Base-by-base conservation (phyloP, 2,797 vertebrate species). In the Pangasius macronema region DNA sequence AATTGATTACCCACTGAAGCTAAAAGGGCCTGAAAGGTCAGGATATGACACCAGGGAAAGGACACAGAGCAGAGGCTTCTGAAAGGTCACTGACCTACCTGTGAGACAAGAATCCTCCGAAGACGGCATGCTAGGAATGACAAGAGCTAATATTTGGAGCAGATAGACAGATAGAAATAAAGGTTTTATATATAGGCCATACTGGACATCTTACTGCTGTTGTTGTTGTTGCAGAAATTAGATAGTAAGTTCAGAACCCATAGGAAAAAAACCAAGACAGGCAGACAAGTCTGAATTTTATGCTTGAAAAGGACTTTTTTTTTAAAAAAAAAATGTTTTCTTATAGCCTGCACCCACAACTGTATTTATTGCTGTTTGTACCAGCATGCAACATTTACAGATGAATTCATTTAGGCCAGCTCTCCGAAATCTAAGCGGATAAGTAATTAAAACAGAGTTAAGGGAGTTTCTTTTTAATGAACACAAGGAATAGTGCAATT, bases 1-100 rank as follows among this genome's bases (percentile, higher is more conserved):
- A 96, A 96, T 95, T 96, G 95, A 96, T 96, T 95, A 95, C 94
- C 94, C 93, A 93, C 93, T 90, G 92, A 84, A 94, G 92, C 94
- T 91, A 94, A 92, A 95, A 95, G 94, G 88, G 91, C 88, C 88
- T 90, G 90, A 95, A 96, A 96, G 95, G 96, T 95, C 94, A 96
- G 95, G 93, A 93, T 95, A 94, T 89, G 90, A 93, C 89, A 92
- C 92, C 91, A 91, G 92, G 87, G 91, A 94, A 94, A 96, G 95
- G 94, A 95, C 94, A 93, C 92, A 90, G 92, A 91, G 90, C 92
- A 89, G 93, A 93, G 86, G 1, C 81, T 86, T 81, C n/a, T 2
- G 91, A 95, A 96, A 96, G 95, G 95, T 96, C 93, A 93, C 68
- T 88, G 88, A 89, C 92, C 91, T 91, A 92, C 92, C 91, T 91